Base-by-base conservation (phyloP, 2,113 vertebrate genomes). In the Sturnus vulgaris region DNA sequence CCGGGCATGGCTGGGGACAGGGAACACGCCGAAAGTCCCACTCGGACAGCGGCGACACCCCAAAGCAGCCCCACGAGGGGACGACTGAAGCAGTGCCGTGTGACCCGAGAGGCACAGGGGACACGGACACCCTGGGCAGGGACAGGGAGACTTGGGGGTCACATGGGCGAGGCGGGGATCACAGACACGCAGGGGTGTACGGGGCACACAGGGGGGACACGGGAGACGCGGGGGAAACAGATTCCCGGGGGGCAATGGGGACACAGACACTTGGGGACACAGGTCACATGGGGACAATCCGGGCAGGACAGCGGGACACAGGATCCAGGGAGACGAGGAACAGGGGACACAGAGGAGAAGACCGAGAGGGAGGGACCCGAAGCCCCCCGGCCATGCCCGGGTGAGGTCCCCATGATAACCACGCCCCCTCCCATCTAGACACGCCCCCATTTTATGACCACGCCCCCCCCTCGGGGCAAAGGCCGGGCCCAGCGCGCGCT, bases 361-460 rank as follows among this genome's bases (percentile, higher is more conserved):
- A 12, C 31, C 10, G 15, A 6, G 13, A 15, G 3, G 16, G 31
- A 12, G 14, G 10, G 24, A 5, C 10, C 16, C 23, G 5, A 10
- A 50, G 18, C 1, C 31, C 59, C 57, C 22, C 18, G 10, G 31
- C 16, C 22, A 0, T 35, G 14, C 35, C 49, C 42, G 3, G 20
- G 50, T 2, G 22, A 31, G 33, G 46, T 20, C 12, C 8, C 7
- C 15, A 12, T 3, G 2, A 1, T 56, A 46, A 1, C 16, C 82
- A 31, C 71, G 52, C 82, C 71, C 60, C 8, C 8, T 30, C 1
- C 1, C 0, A 1, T 0, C 3, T 10, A 11, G 0, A 0, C 68
- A 27, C 68, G 81, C 81, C 82, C 12, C 7, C 7, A 6, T 1
- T 10, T 0, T 0, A 1, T 28, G 46, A 4, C 66, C 72, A 10